These are phyloP conservation scores for Callopanchax toddi DNA, from an alignment of 2,113 vertebrate species.

Conservation along the genomic window DNA sequence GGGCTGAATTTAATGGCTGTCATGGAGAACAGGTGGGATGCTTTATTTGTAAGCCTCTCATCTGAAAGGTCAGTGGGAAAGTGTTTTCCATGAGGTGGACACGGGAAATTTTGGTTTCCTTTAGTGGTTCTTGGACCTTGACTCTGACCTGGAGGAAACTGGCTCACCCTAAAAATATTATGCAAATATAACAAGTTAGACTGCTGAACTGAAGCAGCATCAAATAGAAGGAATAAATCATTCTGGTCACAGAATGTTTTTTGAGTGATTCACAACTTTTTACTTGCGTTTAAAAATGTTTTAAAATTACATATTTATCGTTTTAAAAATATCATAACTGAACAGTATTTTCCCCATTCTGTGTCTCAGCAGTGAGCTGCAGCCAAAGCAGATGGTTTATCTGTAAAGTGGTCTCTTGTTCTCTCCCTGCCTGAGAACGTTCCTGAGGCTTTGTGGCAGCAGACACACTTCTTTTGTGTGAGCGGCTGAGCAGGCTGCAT, in stretches of 20 bases:
- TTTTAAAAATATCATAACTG: neutral
- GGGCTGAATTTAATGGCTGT: slow-evolving; percentile 60
- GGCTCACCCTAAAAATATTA: too few species aligned
- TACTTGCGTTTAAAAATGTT: neutral
- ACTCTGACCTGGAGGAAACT: neutral
- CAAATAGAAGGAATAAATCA: neutral
- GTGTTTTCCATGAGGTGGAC: slow-evolving; percentile 53
- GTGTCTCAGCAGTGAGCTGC: slow-evolving; percentile 20
- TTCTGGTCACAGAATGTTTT: neutral
- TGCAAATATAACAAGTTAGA: neutral
- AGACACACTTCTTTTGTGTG: slow-evolving; percentile 76
- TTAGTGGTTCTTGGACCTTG: neutral
- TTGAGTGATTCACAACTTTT: neutral
- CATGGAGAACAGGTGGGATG: slow-evolving; percentile 75
- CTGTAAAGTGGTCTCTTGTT: slow-evolving; percentile 44
- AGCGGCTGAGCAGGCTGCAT: slow-evolving; percentile 57
- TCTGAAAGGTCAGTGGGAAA: slow-evolving; percentile 75
- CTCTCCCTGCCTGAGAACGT: slow-evolving; percentile 61
- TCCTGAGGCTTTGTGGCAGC: slow-evolving; percentile 54
- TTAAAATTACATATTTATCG: neutral
- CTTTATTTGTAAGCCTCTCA: slow-evolving; percentile 59
- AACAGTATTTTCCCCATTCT: slow-evolving; percentile 2
- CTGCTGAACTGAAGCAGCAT: too few species aligned
- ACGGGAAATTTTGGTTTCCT: slow-evolving; percentile 36
- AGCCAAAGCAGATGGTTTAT: slow-evolving; percentile 64